Evolutionary conservation across 2,888 invertebrate species (phyloP), one percentile per base, ranked within the genome.

Genomic region (Acronicta psi): DNA sequence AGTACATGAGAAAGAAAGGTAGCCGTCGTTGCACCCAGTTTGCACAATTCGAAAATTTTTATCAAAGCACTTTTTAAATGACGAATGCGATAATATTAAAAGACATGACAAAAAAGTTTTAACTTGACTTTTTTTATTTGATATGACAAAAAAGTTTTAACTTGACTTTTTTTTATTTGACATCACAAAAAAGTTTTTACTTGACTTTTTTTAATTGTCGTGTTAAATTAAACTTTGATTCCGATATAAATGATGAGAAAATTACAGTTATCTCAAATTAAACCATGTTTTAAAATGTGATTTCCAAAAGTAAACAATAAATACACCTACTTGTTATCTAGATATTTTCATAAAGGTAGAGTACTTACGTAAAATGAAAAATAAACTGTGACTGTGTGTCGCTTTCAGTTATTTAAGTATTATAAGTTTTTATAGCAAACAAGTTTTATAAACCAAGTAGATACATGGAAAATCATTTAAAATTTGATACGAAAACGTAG

Each of bases 401-500:
- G 82, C 80, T 85, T 84, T 83, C 83, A 79, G 76, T 77, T 80
- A 70, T 58, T 79, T 68, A n/a, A n/a, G n/a, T n/a, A 70, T 66
- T 73, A 77, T 73, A 83, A 84, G 71, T 79, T 84, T 84, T 86
- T 83, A 73, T 72, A 80, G 78, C 71, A 77, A 80, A 79, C 84
- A 82, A 82, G 78, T 85, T 64, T 84, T 80, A 79, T 80, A 81
- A 77, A 77, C 72, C 80, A 79, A 80, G 59, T 81, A 29, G 11
- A 11, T 29, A 83, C 74, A 68, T 74, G 72, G 73, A 68, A 74
- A 84, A 82, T 80, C 86, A 87, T 86, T 83, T 83, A 88, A 87
- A 89, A 90, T 92, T 92, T 92, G 90, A 92, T 93, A 93, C 88
- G 89, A 92, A 91, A 87, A 87, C 76, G 88, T 93, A 93, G 93